A percentile compares a stretch with the other conserved stretches of the same genome.
These are phyloP conservation scores for Tetranychus truncatus DNA, from an alignment of 2,888 invertebrate species.

Conservation along the genomic window DNA sequence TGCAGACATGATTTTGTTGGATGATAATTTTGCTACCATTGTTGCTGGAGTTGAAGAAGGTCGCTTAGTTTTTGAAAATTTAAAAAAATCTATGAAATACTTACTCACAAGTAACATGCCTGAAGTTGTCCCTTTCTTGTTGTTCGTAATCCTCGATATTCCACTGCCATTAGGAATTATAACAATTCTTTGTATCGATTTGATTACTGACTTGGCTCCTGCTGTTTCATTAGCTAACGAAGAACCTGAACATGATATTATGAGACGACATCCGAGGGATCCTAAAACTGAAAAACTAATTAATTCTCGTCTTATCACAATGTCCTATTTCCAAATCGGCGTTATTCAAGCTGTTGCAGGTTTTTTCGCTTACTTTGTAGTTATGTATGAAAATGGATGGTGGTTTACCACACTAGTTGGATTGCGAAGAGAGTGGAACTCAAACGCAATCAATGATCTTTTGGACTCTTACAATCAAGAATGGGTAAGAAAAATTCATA, in stretches of 20 bases:
- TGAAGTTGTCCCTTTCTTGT: slow-evolving; percentile 34
- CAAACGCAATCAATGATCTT: slow-evolving; percentile 37
- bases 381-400: slow-evolving; percentile 99
- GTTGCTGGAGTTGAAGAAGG: slow-evolving; percentile 37
- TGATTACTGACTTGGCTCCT: slow-evolving; percentile 35
- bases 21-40: slow-evolving; percentile 37
- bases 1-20: slow-evolving; percentile 36
- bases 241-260: slow-evolving; percentile 34
- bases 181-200: slow-evolving; percentile 35
- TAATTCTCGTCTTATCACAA: slow-evolving; percentile 58
- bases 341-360: slow-evolving; percentile 41
- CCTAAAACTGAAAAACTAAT: slow-evolving; percentile 36
- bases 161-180: slow-evolving; percentile 34
- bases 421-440: slow-evolving; percentile 38
- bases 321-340: slow-evolving; percentile 83
- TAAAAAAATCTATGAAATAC: slow-evolving; percentile 32
- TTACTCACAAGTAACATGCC: slow-evolving; percentile 34
- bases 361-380: slow-evolving; percentile 86
- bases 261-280: slow-evolving; percentile 41
- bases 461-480: slow-evolving; percentile 39
- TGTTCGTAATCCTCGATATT: slow-evolving; percentile 33
- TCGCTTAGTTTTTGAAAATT: slow-evolving; percentile 22
- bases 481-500: slow-evolving; percentile 29
- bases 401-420: slow-evolving; percentile 39
- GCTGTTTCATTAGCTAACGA: slow-evolving; percentile 35